These are phyloP conservation scores for Heliconius erato DNA, from an alignment of 2,888 invertebrate species.

Conservation along the genomic window DNA sequence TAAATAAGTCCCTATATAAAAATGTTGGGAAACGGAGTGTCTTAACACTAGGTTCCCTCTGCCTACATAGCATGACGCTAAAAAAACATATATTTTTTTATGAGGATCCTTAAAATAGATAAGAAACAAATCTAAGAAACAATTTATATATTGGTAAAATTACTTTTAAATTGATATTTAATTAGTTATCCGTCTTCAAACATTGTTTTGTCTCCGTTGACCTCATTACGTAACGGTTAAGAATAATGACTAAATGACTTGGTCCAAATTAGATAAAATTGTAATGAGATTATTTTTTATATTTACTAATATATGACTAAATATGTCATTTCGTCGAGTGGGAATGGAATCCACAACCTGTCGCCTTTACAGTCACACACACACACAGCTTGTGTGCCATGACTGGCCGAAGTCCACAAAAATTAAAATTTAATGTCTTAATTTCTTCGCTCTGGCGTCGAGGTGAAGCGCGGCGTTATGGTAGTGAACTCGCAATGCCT, in stretches of 20 bases:
- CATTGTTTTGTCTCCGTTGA: background rate
- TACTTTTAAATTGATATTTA: conserved; percentile 11
- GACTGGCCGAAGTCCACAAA: background rate
- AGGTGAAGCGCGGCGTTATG: no score
- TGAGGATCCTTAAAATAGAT: background rate
- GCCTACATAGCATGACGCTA: no score
- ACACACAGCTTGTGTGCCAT: background rate
- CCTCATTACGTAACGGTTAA: conserved; percentile 1
- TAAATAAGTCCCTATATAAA: background rate
- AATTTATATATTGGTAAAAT: background rate
- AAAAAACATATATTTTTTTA: background rate
- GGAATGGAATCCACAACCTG: background rate
- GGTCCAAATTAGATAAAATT: background rate
- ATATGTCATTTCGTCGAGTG: background rate
- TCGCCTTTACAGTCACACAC: background rate
- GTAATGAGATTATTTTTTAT: background rate
- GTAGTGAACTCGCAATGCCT: no score
- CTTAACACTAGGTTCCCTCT: no score
- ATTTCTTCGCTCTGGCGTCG: no score
- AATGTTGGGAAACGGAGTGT: background rate
- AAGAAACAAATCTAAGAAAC: background rate
- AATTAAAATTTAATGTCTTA: no score
- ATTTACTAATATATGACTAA: background rate
- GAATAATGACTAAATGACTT: background rate
- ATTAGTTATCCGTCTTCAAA: conserved; percentile 8